Base-by-base conservation (phyloP, 2,888 invertebrate genomes). In the Drosophila lacicola region DNA sequence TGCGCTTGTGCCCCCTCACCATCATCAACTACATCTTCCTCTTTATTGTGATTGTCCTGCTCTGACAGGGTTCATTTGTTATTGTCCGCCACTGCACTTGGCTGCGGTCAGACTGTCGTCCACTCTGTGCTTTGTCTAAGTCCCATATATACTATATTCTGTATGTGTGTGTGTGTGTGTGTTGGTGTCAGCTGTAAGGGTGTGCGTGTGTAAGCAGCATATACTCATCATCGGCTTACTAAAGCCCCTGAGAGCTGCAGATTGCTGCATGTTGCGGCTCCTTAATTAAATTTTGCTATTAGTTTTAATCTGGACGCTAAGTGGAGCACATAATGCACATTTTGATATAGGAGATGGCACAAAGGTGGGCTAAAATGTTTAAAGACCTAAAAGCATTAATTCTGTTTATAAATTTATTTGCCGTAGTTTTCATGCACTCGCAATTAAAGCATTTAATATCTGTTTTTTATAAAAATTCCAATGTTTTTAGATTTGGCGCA, bases 71-170 rank as follows among this genome's bases (percentile, higher is more conserved):
- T 82, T 82, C 89, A 85, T 86, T 89, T 86, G 76, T 89, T 88
- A 86, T 80, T 89, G 89, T 89, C 85, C 88, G 82, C 82, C 78
- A 67, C 55, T 80, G 85, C 85, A 89, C 70, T 87, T 82, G 67
- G 81, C 62, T 87, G 89, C 54, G 84, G 89, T 73, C 72, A 53
- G 61, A 50, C 70, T 70, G 36, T 41, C 33, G 41, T 44, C 36
- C 62, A 44, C 53, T 19, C 44, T 19, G 36, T 42, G 39, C 60
- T 60, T 51, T 39, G 45, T 34, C n/a, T 51, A 53, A 57, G 54
- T 61, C 49, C 25, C 54, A 46, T 49, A 44, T 55, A 14, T 19
- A 39, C 29, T 33, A 34, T 17, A 13, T 17, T 41, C 14, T 4
- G 14, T 3, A 9, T 8, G 5, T 19, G 5, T 29, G 17, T 13